Evolutionary conservation across 2,113 vertebrate genomes (phyloP).

Genomic region (Hyla sarda): DNA sequence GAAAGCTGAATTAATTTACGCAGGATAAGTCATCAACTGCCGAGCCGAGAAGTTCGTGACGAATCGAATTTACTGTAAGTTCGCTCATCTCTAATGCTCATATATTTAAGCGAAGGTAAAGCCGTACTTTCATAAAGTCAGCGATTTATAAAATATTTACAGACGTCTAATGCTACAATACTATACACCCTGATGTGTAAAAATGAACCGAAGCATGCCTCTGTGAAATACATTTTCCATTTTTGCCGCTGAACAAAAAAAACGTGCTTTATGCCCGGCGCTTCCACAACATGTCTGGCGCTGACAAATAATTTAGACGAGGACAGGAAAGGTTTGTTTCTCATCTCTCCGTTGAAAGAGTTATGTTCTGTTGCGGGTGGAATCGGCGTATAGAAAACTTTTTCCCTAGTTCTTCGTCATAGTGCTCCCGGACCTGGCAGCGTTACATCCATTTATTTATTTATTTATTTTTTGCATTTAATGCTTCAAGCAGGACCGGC

Average conservation of each 20-base stretch:
- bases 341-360: slow-evolving; percentile 20
- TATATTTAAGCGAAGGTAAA: background rate
- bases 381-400: slow-evolving; percentile 30
- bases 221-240: slow-evolving; percentile 51
- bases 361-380: slow-evolving; percentile 23
- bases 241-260: slow-evolving; percentile 37
- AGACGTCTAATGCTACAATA: background rate
- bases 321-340: slow-evolving; percentile 54
- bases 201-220: background rate
- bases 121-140: background rate
- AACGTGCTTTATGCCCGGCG: slow-evolving; percentile 32
- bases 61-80: too few relatives aligned
- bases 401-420: background rate
- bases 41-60: too few relatives aligned
- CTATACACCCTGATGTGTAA: background rate
- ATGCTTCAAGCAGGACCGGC: background rate
- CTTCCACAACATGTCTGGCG: slow-evolving; percentile 9
- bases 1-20: too few relatives aligned
- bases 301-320: slow-evolving; percentile 55
- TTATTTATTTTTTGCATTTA: slow-evolving; percentile 24
- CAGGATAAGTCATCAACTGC: too few relatives aligned
- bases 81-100: too few relatives aligned
- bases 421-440: background rate
- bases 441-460: slow-evolving; percentile 21
- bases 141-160: background rate